Base-by-base conservation (phyloP, 92 coral and sea anemone species). In the Hydrozoanthus gracilis region DNA sequence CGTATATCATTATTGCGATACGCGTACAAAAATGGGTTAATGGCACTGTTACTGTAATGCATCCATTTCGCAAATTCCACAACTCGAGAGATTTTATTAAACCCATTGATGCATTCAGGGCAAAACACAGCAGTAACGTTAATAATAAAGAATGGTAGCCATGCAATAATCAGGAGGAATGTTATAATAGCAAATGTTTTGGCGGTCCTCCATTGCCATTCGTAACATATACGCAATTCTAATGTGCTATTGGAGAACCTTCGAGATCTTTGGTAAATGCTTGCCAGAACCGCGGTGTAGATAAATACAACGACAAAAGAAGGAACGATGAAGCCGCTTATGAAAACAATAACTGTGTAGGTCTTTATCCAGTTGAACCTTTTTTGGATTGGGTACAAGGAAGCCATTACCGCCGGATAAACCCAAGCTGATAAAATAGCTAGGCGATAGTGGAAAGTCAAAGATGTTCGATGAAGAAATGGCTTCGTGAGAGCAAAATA, bases 361-460 rank as follows among this genome's bases (percentile, higher is more conserved):
- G 39, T 60, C 27, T 74, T 8, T 20, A 47, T 13, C 79, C 44
- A 74, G 61, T 74, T 44, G 5, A 50, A 74, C 45, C 4, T 16
- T 4, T 74, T 74, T 51, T 74, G 79, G 27, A 74, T 16, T 13
- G 79, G 79, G 39, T 27, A 74, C 79, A 74, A 74, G 5, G 79
- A 49, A 7, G 79, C 79, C 61, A 74, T 49, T 44, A 17, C 14
- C 3, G 79, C 58, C 4, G 79, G 56, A 16, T 74, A 74, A 4
- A 49, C 14, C 79, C 79, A 74, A 7, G 79, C 62, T 47, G 27
- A 9, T 0, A 14, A 12, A 60, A 74, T 74, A 6, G 16, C 79
- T 12, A 17, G 17, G 13, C 79, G 79, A 74, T 74, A 74, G 79
- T 46, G 51, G 45, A 15, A 17, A 3, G 60, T 74, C 7, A 60